phyloP scores from a whole-genome alignment of 1,140 invertebrate genomes.

The Aplysia californica region DNA sequence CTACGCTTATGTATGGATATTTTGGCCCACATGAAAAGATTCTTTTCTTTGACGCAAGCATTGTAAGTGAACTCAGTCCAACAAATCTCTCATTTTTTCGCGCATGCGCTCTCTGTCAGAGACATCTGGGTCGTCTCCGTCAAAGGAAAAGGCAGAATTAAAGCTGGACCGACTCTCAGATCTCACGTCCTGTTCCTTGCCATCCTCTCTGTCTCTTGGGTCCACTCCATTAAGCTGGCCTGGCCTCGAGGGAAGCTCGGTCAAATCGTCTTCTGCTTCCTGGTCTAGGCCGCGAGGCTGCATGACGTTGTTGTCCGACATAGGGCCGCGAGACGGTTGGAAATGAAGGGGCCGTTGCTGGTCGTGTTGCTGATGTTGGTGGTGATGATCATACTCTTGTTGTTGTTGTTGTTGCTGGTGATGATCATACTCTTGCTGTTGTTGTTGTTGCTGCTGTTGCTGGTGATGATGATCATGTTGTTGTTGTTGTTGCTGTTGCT shows the following conservation, averaged over 20 bases:
- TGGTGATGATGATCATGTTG: too few relatives aligned
- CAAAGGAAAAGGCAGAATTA: slow-evolving; percentile 19
- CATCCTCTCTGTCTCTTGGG: background rate
- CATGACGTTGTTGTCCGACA: background rate
- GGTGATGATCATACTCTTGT: too few relatives aligned
- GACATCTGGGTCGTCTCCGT: slow-evolving; percentile 4
- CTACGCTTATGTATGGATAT: too few relatives aligned
- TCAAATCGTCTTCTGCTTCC: background rate
- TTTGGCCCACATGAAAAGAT: too few relatives aligned
- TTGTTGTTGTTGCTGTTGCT: too few relatives aligned
- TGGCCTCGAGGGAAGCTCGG: background rate
- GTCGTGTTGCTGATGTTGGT: too few relatives aligned
- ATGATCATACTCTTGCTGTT: too few relatives aligned
- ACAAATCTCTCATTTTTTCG: background rate
- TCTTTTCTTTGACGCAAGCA: too few relatives aligned
- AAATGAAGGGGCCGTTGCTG: too few relatives aligned
- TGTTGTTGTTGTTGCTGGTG: too few relatives aligned
- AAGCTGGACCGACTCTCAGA: slow-evolving; percentile 3
- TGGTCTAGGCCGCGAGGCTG: background rate
- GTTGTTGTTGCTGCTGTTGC: too few relatives aligned
- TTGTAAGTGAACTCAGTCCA: background rate
- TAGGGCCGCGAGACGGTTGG: background rate
- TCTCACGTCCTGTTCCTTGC: background rate
- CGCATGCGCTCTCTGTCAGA: background rate
- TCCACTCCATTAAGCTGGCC: background rate